phyloP scores from a whole-genome alignment of 1,140 invertebrate species.

The Tetramorium simillimum region DNA sequence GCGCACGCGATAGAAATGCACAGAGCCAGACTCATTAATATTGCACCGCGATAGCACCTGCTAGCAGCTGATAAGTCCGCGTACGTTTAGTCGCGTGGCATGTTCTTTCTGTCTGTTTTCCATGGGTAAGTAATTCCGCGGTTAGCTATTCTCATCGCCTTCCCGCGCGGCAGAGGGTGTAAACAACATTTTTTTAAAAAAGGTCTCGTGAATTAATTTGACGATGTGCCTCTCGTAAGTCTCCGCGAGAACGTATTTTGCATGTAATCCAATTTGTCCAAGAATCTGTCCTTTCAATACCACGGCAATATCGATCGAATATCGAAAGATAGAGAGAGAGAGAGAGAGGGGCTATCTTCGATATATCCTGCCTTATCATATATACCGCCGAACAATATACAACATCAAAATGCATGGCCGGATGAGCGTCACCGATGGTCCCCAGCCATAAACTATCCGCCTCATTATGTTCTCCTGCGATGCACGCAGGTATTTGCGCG shows the following conservation, averaged over 20 bases:
- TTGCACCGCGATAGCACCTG: constrained; percentile 69
- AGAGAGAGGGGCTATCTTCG: background rate
- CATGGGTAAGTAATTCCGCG: constrained; percentile 29
- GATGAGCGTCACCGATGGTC: constrained; percentile 24
- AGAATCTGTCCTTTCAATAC: background rate
- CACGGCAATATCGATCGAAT: background rate
- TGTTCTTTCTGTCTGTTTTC: constrained; percentile 25
- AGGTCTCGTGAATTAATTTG: background rate
- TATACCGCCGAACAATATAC: background rate
- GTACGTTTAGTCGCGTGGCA: constrained; percentile 32
- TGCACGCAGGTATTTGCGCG: constrained; percentile 42
- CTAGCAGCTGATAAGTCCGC: constrained; percentile 70
- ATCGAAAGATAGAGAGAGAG: background rate
- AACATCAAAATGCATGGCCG: constrained; percentile 53
- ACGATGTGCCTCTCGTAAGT: background rate
- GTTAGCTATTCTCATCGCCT: background rate
- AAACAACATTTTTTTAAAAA: background rate
- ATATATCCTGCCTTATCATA: constrained; percentile 20
- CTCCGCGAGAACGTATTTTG: background rate
- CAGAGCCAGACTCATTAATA: constrained; percentile 70
- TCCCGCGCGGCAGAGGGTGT: background rate
- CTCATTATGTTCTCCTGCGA: constrained; percentile 32
- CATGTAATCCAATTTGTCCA: background rate
- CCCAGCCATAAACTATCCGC: constrained; percentile 53
- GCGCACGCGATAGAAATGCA: constrained; percentile 66